These are phyloP conservation scores for Callyntrura sp. DNA, from an alignment of 2,888 invertebrate genomes.

Conservation along the genomic window DNA sequence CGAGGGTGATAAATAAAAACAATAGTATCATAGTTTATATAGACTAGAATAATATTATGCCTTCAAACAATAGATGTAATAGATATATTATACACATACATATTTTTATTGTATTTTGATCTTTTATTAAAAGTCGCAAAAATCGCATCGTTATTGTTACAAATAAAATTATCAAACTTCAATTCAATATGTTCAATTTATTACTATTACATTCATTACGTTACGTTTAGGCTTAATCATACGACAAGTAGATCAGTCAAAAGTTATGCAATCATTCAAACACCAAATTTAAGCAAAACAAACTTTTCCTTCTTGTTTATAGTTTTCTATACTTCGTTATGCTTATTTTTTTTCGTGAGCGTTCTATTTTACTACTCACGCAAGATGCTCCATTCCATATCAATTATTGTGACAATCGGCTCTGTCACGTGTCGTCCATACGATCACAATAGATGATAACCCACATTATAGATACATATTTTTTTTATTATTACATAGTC, in stretches of 20 bases:
- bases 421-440: background rate
- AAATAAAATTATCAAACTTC: slow-evolving; percentile 37
- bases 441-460: background rate
- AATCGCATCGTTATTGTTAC: slow-evolving; percentile 40
- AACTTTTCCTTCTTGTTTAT: background rate
- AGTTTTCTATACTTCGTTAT: background rate
- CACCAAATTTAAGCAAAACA: background rate
- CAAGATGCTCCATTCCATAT: background rate
- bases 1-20: too few relatives aligned
- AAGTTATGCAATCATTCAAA: slow-evolving; percentile 37
- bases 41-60: too few relatives aligned
- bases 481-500: background rate
- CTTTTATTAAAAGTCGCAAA: slow-evolving; percentile 23
- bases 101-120: slow-evolving; percentile 36
- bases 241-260: slow-evolving; percentile 31
- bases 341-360: background rate
- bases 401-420: background rate
- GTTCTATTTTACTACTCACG: background rate
- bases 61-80: too few relatives aligned
- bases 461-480: background rate
- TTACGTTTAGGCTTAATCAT: background rate
- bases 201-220: background rate
- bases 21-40: too few relatives aligned
- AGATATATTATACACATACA: too few relatives aligned
- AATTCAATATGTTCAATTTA: background rate